A percentile compares a stretch with the other conserved stretches of the same genome.
Conservation (phyloP, 92 coral and sea anemone genomes). For the Plumapathes pennacea region DNA sequence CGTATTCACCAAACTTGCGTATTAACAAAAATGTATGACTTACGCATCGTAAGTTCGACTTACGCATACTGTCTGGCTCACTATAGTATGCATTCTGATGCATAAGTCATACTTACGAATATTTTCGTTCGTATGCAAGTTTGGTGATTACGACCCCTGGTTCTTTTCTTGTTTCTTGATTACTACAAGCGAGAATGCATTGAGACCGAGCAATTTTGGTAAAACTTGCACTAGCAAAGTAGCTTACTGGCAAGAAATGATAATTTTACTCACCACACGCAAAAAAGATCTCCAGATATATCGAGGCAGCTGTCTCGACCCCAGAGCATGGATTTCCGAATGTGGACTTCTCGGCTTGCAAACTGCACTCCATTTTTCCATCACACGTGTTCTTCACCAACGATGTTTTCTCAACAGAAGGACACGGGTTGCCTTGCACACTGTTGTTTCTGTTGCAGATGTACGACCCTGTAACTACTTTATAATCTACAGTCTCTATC, state of each 20-base stretch:
- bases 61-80: too few species aligned
- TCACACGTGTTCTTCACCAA: conserved; percentile 6
- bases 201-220: too few species aligned
- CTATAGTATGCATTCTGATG: too few species aligned
- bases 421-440: not conserved
- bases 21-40: too few species aligned
- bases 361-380: not conserved
- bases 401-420: conserved; percentile 1
- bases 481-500: conserved; percentile 16
- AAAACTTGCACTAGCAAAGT: too few species aligned
- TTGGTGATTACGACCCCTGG: too few species aligned
- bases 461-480: not conserved
- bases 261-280: conserved; percentile 25
- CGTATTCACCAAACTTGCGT: too few species aligned
- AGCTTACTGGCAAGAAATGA: not conserved
- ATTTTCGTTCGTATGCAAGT: too few species aligned
- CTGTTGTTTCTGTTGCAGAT: not conserved
- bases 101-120: too few species aligned
- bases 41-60: too few species aligned
- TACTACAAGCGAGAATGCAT: too few species aligned
- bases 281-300: conserved; percentile 12
- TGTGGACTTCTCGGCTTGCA: not conserved
- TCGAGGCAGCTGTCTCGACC: not conserved
- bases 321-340: conserved; percentile 28
- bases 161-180: too few species aligned